These are phyloP conservation scores for Thaumatotibia leucotreta DNA, from an alignment of 1,140 invertebrate genomes.

Conservation along the genomic window DNA sequence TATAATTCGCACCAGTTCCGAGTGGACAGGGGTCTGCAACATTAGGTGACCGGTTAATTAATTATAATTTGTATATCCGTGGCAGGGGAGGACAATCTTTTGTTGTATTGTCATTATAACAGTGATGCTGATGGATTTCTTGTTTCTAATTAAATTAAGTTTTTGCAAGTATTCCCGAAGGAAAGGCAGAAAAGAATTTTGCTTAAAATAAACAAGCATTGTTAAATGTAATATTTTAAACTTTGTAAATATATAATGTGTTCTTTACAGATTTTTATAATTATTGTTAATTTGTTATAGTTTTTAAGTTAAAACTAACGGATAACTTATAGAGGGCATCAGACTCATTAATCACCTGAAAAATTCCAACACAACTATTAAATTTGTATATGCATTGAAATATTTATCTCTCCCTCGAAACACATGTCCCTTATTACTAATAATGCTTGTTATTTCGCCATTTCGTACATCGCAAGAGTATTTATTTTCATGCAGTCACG, in stretches of 20 bases:
- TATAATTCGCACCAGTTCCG: slow-evolving; percentile 45
- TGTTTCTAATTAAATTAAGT: not conserved
- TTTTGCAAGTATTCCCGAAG: not conserved
- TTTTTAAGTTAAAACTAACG: no score
- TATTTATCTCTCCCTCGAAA: slow-evolving; percentile 5
- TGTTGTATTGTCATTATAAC: not conserved
- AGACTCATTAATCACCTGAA: not conserved
- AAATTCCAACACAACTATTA: not conserved
- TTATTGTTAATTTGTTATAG: no score
- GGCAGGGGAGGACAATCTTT: slow-evolving; percentile 1
- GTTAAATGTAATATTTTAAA: no score
- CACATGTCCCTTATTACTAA: not conserved
- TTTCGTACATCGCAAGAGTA: slow-evolving; percentile 1
- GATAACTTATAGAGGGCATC: not conserved
- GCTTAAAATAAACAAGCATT: no score
- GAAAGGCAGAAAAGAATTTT: not conserved
- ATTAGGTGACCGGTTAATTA: slow-evolving; percentile 12
- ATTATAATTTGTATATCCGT: slow-evolving; percentile 4
- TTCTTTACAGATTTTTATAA: no score
- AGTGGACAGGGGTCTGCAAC: slow-evolving; percentile 14
- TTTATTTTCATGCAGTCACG: slow-evolving; percentile 3
- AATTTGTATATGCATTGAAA: not conserved
- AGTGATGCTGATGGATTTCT: not conserved
- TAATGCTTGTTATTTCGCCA: slow-evolving; percentile 11
- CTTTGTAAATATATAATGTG: no score